Conservation (phyloP, 2,888 invertebrate species). For the Caenorhabditis zanzibari region DNA sequence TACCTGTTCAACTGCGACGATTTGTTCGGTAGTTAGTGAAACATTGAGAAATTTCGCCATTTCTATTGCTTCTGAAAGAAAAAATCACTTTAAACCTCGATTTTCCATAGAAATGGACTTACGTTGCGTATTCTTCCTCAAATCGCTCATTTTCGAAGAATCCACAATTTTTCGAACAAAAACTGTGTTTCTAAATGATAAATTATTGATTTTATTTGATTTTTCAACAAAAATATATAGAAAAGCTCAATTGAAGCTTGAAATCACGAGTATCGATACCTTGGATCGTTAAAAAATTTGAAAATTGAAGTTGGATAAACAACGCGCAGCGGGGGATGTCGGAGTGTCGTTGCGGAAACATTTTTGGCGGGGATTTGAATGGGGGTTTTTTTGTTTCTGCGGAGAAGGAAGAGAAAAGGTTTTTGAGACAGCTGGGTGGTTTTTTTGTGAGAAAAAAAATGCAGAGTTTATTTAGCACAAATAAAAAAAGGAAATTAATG, state of each 20-base stretch:
- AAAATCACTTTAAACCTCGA: too few relatives aligned
- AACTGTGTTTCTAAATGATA: background rate
- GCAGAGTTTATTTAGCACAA: too few relatives aligned
- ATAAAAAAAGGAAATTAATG: too few relatives aligned
- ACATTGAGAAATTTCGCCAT: conserved; percentile 61
- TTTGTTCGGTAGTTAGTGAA: conserved; percentile 48
- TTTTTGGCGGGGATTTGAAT: background rate
- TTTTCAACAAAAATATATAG: background rate
- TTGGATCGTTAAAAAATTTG: background rate
- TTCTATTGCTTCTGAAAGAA: conserved; percentile 46
- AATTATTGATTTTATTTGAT: background rate
- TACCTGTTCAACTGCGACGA: conserved; percentile 54
- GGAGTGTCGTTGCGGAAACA: conserved; percentile 37
- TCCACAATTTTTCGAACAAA: background rate
- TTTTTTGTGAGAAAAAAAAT: too few relatives aligned
- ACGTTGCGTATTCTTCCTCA: conserved; percentile 44
- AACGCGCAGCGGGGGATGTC: background rate
- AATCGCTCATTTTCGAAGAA: conserved; percentile 41
- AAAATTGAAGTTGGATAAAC: conserved; percentile 4
- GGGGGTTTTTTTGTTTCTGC: background rate
- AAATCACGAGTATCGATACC: background rate
- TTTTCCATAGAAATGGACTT: too few relatives aligned
- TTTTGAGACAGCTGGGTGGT: too few relatives aligned
- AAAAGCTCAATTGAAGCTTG: background rate
- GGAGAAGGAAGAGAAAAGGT: background rate